Base-by-base conservation (phyloP, 1,140 invertebrate genomes). In the Oedothorax gibbosus region DNA sequence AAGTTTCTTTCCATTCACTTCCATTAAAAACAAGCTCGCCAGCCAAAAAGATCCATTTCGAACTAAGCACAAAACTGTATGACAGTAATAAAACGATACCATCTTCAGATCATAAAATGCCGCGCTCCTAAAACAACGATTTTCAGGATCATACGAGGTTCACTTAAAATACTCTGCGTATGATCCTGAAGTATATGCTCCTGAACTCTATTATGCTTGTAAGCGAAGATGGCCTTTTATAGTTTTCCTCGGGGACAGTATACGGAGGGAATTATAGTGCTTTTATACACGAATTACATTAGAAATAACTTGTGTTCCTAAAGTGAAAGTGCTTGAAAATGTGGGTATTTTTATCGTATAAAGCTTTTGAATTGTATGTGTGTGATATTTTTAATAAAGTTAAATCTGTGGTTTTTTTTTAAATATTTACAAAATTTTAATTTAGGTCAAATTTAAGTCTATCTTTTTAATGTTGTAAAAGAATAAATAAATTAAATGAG, bases 111-210 rank as follows among this genome's bases (percentile, higher is more conserved):
- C 72, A 49, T 75, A 75, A 75, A 75, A 75, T 75, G 72, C 51
- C 56, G 11, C 49, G 72, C 72, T 75, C 53, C 72, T 75, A 75
- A 75, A 75, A 75, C 54, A 75, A 75, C 72, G 72, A 75, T 75
- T 75, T 75, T 57, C 72, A 21, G 72, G 72, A 75, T 75, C 20
- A 50, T 12, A 12, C 72, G 12, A 56, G 54, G 35, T 75, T 75
- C 72, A 57, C 72, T 75, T 75, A 75, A 71, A 75, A 75, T 57
- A 75, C 72, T 75, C 72, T 57, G 1, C 35, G 21, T 75, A 75
- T 75, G 72, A 75, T 57, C 72, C 51, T 53, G 49, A 57, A 75
- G 72, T 75, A 75, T 35, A 35, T 75, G 72, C 51, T 60, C n/a
- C 56, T 56, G 35, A 8, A 57, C 72, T 75, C 72, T 56, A 75